phyloP scores from a whole-genome alignment of 2,888 invertebrate species.

The Drosophila seclusa region DNA sequence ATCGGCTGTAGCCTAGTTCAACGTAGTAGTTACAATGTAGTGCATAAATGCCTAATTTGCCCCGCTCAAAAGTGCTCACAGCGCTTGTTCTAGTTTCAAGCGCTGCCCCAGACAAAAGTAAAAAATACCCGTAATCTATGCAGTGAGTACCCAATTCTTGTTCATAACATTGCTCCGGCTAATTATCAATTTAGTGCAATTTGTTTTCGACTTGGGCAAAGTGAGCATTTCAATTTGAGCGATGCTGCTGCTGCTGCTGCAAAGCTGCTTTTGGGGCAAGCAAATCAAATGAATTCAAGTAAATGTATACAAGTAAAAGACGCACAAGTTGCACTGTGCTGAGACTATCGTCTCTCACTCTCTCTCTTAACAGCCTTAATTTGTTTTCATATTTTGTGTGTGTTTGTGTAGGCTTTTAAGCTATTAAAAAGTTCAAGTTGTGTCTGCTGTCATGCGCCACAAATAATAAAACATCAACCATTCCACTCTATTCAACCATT shows the following conservation, averaged over 20 bases:
- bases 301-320: conserved; percentile 15
- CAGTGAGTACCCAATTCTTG: conserved; percentile 15
- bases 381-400: conserved; percentile 52
- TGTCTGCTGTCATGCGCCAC: conserved; percentile 46
- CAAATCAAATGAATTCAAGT: conserved; percentile 20
- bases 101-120: neutral
- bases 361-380: conserved; percentile 68
- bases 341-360: neutral
- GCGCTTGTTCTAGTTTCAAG: conserved; percentile 4
- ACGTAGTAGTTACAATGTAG: neutral
- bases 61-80: conserved; percentile 6
- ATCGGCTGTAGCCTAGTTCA: conserved; percentile 14
- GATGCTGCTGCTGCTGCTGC: neutral
- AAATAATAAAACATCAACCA: conserved; percentile 55
- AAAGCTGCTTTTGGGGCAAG: conserved; percentile 33
- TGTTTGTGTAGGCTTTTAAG: conserved; percentile 58
- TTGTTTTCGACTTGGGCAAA: conserved; percentile 49
- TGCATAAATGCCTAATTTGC: conserved; percentile 28
- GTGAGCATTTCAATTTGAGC: conserved; percentile 58
- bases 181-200: conserved; percentile 80
- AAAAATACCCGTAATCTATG: conserved; percentile 24
- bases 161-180: conserved; percentile 41
- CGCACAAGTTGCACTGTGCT: conserved; percentile 20
- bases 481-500: neutral
- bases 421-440: conserved; percentile 76